These are phyloP conservation scores for Misgurnus mizolepis DNA, from an alignment of 2,113 vertebrate genomes.

Conservation along the genomic window DNA sequence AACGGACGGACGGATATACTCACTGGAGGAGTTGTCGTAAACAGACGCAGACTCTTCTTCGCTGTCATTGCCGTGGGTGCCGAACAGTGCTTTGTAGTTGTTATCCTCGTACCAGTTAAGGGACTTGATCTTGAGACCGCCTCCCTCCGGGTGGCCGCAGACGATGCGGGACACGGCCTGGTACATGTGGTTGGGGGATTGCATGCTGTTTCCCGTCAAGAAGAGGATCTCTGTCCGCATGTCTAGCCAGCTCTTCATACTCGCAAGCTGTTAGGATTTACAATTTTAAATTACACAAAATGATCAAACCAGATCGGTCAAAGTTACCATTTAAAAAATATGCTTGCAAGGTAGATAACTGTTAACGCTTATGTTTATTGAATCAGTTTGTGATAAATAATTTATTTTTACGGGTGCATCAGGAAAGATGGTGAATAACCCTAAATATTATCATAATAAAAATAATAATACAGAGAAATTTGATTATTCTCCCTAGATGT, in stretches of 20 bases:
- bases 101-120: constrained; percentile 99
- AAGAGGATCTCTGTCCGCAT: constrained; percentile 92
- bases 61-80: constrained; percentile 79
- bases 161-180: constrained; percentile 95
- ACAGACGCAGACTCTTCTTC: constrained; percentile 82
- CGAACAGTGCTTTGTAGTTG: constrained; percentile 96
- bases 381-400: background rate
- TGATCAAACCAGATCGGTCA: no score
- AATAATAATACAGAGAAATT: background rate
- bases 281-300: no score
- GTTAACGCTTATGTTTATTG: background rate
- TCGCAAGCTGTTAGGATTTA: constrained; percentile 73
- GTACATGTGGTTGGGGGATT: constrained; percentile 88
- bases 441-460: background rate
- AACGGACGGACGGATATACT: constrained; percentile 41
- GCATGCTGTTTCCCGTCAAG: constrained; percentile 78
- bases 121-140: constrained; percentile 96
- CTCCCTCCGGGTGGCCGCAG: constrained; percentile 93
- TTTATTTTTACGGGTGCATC: no score
- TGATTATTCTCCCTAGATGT: background rate
- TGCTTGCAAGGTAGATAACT: background rate
- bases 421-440: constrained; percentile 8
- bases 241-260: constrained; percentile 90
- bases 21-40: constrained; percentile 79
- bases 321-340: no score